Conservation (phyloP, 2,797 vertebrate species). For the Mormyrus proboscirostris region DNA sequence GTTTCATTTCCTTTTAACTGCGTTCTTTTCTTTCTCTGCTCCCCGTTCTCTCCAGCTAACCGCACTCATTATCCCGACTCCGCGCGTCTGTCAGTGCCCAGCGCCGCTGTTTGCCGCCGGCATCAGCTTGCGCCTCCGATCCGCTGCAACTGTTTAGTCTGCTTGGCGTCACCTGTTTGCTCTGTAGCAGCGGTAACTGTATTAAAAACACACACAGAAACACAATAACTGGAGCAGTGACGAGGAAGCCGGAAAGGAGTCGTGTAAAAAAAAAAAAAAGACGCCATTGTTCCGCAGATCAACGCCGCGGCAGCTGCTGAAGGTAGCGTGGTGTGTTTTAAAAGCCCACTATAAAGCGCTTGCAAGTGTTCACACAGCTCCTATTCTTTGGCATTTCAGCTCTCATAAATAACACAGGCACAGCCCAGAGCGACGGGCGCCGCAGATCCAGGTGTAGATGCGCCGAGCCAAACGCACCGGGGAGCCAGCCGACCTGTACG, state of each 20-base stretch:
- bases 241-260: not conserved
- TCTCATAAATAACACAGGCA: conserved; percentile 10
- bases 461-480: not conserved
- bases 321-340: not conserved
- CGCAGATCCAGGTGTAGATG: not conserved
- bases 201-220: not conserved
- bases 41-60: not conserved
- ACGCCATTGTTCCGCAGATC: not conserved
- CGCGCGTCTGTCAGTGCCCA: not conserved
- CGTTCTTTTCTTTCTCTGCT: not conserved
- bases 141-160: conserved; percentile 30
- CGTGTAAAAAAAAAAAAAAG: not conserved
- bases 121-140: conserved; percentile 35
- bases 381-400: not conserved
- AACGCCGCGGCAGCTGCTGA: not conserved
- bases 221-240: not conserved
- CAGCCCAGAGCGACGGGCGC: not conserved
- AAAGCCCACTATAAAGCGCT: not conserved
- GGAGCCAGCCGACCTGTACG: not conserved
- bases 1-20: not conserved
- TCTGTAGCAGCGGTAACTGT: conserved; percentile 36
- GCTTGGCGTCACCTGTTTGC: conserved; percentile 36
- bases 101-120: not conserved
- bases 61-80: not conserved
- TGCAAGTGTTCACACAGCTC: not conserved